Evolutionary conservation across 2,113 vertebrate species (phyloP).

Genomic region (Sinocyclocheilus rhinocerous): DNA sequence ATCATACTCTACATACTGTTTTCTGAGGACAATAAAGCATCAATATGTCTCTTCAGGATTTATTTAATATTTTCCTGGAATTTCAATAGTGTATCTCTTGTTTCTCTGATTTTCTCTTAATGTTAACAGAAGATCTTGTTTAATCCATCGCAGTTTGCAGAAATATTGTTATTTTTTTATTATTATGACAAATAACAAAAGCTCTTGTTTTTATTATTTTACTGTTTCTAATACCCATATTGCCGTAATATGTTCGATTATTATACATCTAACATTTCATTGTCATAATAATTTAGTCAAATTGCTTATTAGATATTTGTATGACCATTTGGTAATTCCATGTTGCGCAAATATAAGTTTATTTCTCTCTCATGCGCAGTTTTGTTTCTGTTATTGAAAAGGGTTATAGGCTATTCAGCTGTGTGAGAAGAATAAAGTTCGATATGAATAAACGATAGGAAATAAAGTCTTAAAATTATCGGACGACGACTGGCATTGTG

Average conservation of each 20-base stretch:
- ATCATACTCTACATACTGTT: neutral
- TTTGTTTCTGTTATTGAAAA: neutral
- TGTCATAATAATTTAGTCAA: neutral
- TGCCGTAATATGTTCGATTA: neutral
- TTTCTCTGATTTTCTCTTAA: constrained; percentile 79
- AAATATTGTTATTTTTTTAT: neutral
- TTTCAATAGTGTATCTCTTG: constrained; percentile 83
- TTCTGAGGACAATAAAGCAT: constrained; percentile 74
- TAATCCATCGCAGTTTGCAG: neutral
- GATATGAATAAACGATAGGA: constrained; percentile 62
- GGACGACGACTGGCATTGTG: neutral
- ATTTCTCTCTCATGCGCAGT: neutral
- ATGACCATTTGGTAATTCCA: neutral
- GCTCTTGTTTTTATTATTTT: neutral
- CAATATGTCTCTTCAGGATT: constrained; percentile 60
- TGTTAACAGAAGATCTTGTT: neutral
- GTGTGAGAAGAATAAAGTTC: neutral
- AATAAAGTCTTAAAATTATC: constrained; percentile 65
- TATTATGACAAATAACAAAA: neutral
- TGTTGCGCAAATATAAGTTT: neutral
- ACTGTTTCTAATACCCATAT: neutral
- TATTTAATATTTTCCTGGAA: constrained; percentile 88
- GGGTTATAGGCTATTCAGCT: neutral
- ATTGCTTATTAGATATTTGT: neutral
- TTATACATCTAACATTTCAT: neutral